Base-by-base conservation (phyloP, 2,888 invertebrate species). In the Platerodrilus igneus region DNA sequence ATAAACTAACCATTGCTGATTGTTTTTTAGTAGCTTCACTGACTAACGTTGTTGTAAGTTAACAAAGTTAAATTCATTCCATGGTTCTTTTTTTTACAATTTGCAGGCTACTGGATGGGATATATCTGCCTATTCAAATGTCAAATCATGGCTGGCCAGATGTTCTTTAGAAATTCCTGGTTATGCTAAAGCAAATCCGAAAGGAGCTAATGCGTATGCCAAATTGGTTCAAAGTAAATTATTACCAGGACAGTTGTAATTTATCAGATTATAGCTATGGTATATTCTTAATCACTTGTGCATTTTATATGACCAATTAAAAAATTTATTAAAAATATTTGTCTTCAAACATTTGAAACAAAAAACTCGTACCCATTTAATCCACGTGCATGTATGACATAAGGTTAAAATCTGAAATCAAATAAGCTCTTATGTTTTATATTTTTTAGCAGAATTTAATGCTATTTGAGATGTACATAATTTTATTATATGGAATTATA, bases 1-100 rank as follows among this genome's bases (percentile, higher is more conserved):
- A 78, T 26, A 64, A 72, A 29, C 62, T 75, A 19, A 81, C 82
- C 8, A 73, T 83, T 42, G 83, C 83, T 19, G 83, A 83, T 57
- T 74, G 77, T 50, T 71, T 74, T 4, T 70, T 78, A 37, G 72
- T 73, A 39, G 73, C 80, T 9, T 75, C 78, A 3, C 27, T 78
- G 13, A 70, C 76, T 3, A 73, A 70, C 50, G 72, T 78, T 55
- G 62, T 73, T 55, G 79, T 79, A 67, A 69, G 71, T 57, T 36
- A 19, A n/a, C 17, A 7, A 9, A 23, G 8, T 27, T 17, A 17
- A 22, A 34, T 25, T 44, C n/a, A 33, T 16, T 28, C 27, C 9
- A 28, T 31, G 16, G 32, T 13, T 5, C 3, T 15, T 13, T 16
- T 20, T 26, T 6, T 14, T 21, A 26, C 19, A 48, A 37, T 51